Evolutionary conservation across 2,888 invertebrate species (phyloP).

Genomic region (Volucella inflata): DNA sequence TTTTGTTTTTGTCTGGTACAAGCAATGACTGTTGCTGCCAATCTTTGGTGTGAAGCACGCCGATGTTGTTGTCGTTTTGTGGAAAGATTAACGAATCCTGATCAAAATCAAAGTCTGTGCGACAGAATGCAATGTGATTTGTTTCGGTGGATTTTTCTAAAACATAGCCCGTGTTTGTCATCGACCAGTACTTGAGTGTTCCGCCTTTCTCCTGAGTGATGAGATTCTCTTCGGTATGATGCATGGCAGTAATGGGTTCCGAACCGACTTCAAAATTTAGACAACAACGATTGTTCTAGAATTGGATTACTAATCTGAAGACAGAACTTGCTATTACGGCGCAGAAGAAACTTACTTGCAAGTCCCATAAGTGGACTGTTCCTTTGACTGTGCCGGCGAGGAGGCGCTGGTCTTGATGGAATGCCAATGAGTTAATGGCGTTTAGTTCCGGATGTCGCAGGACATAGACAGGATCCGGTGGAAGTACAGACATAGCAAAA

Average conservation of each 20-base stretch:
- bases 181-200: constrained; percentile 87
- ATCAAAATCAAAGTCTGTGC: constrained; percentile 84
- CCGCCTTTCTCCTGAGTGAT: constrained; percentile 91
- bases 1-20: constrained; percentile 81
- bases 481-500: constrained; percentile 87
- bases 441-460: constrained; percentile 89
- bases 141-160: constrained; percentile 86
- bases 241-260: constrained; percentile 83
- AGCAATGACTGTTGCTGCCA: constrained; percentile 82
- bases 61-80: constrained; percentile 85
- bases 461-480: constrained; percentile 90
- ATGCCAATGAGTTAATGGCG: constrained; percentile 89
- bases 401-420: constrained; percentile 87
- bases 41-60: constrained; percentile 82
- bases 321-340: not conserved
- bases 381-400: constrained; percentile 91
- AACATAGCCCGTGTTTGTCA: constrained; percentile 86
- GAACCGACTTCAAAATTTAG: constrained; percentile 88
- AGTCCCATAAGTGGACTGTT: constrained; percentile 90
- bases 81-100: constrained; percentile 87
- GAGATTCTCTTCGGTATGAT: constrained; percentile 86
- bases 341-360: constrained; percentile 86
- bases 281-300: constrained; percentile 89
- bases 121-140: constrained; percentile 89
- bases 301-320: constrained; percentile 74